Evolutionary conservation across 2,888 invertebrate genomes (phyloP).

Genomic region (Tipula lateralis): DNA sequence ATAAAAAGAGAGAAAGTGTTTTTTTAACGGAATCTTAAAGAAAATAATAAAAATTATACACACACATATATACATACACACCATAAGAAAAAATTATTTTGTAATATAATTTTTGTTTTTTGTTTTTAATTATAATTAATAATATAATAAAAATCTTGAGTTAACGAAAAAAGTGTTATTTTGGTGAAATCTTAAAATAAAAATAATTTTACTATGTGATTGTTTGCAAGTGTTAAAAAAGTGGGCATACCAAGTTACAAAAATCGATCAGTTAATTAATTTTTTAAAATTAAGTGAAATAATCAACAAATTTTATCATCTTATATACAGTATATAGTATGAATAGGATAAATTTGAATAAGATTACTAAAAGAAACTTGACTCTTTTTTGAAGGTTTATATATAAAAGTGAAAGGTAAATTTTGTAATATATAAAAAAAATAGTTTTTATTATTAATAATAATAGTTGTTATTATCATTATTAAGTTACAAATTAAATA

Average conservation of each 20-base stretch:
- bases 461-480: neutral
- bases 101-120: neutral
- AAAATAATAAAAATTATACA: neutral
- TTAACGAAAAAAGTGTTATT: constrained; percentile 13
- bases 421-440: neutral
- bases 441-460: neutral
- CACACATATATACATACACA: neutral
- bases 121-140: neutral
- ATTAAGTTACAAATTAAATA: neutral
- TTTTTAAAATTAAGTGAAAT: neutral
- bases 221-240: neutral
- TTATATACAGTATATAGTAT: neutral
- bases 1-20: constrained; percentile 27
- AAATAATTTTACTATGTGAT: neutral
- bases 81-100: constrained; percentile 20
- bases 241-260: neutral
- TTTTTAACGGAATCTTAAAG: constrained; percentile 3
- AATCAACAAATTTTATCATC: neutral
- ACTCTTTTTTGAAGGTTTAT: constrained; percentile 28
- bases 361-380: constrained; percentile 21
- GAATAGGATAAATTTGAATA: constrained; percentile 1
- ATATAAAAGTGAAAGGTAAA: neutral
- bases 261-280: neutral
- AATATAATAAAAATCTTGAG: neutral
- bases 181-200: neutral